These are phyloP conservation scores for Scaptomyza caliginosa DNA, from an alignment of 2,888 invertebrate species.

Conservation along the genomic window DNA sequence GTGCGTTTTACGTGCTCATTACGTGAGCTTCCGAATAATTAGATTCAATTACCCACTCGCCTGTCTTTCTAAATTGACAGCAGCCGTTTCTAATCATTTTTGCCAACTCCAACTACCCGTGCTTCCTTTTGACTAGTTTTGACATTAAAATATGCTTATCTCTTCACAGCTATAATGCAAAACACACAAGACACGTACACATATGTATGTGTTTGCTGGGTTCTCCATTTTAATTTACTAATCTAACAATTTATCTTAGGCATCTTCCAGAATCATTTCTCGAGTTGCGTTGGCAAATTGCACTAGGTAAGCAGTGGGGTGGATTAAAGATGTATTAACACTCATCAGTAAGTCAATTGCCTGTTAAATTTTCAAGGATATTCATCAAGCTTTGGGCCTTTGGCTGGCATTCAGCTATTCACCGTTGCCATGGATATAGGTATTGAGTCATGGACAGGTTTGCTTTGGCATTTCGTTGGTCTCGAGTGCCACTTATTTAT, in stretches of 20 bases:
- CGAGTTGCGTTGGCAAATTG: background rate
- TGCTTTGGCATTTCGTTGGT: constrained; percentile 26
- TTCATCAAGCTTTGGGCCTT: constrained; percentile 29
- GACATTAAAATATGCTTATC: constrained; percentile 32
- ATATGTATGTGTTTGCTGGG: constrained; percentile 1
- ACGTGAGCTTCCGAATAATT: constrained; percentile 73
- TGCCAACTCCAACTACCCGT: background rate
- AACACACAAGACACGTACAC: constrained; percentile 28
- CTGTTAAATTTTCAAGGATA: constrained; percentile 58
- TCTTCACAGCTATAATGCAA: background rate
- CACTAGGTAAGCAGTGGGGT: background rate
- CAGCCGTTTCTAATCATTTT: constrained; percentile 10
- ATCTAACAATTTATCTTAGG: constrained; percentile 43
- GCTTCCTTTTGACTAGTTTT: background rate
- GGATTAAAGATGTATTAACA: constrained; percentile 57
- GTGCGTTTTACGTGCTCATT: constrained; percentile 73
- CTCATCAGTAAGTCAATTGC: constrained; percentile 70
- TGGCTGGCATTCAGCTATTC: background rate
- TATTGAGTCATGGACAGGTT: constrained; percentile 9
- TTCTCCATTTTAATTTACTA: background rate
- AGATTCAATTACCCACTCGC: constrained; percentile 70
- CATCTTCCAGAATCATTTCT: constrained; percentile 32
- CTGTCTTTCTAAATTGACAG: constrained; percentile 19
- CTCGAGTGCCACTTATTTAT: constrained; percentile 69
- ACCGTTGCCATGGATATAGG: constrained; percentile 18